Evolutionary conservation across 1,140 invertebrate genomes (phyloP).

Genomic region (Caerostris extrusa): DNA sequence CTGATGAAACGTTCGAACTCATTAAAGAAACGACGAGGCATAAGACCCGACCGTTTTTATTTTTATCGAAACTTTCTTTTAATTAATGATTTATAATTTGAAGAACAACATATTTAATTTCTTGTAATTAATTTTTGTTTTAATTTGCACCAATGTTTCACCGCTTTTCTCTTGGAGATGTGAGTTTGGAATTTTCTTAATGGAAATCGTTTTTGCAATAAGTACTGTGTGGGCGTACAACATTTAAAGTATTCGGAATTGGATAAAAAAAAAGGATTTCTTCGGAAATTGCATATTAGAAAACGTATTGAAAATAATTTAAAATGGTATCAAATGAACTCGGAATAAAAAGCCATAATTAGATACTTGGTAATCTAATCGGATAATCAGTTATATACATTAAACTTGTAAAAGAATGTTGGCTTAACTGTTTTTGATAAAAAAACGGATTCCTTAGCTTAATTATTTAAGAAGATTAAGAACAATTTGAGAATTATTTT

Average conservation of each 20-base stretch:
- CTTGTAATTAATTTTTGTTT: conserved; percentile 43
- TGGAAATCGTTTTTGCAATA: conserved; percentile 6
- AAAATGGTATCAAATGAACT: not conserved
- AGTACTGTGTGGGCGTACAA: not conserved
- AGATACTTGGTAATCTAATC: not conserved
- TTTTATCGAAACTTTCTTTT: conserved; percentile 54
- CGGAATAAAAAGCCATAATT: not conserved
- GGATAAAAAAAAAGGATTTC: not conserved
- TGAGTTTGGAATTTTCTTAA: conserved; percentile 17
- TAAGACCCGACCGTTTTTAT: conserved; percentile 1
- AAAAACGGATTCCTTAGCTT: too few species aligned
- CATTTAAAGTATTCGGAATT: not conserved
- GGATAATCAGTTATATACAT: not conserved
- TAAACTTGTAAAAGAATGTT: too few species aligned
- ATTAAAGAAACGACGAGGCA: conserved; percentile 31
- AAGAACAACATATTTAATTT: conserved; percentile 71
- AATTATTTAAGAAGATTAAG: too few species aligned
- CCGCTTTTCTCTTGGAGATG: not conserved
- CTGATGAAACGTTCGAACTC: conserved; percentile 52
- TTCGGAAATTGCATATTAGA: not conserved
- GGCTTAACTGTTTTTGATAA: too few species aligned
- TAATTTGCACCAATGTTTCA: not conserved
- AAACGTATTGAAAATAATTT: conserved; percentile 2
- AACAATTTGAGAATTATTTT: too few species aligned
- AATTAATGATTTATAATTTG: conserved; percentile 73